phyloP scores from a whole-genome alignment of 2,797 vertebrate species.

The Etheostoma nigrum region DNA sequence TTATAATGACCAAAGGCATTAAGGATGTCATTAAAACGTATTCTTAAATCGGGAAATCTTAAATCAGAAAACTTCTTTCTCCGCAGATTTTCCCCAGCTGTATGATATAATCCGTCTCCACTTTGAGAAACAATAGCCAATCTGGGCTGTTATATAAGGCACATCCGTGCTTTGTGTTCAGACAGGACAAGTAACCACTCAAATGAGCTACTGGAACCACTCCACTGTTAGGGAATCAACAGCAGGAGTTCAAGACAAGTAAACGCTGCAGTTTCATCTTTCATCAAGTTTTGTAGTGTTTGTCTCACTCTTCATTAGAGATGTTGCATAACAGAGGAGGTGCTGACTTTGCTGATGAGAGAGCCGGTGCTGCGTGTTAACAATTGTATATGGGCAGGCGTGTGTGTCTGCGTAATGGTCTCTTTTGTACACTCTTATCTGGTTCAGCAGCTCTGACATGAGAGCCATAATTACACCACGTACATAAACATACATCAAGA shows the following conservation, averaged over 20 bases:
- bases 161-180: constrained; percentile 78
- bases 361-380: constrained; percentile 19
- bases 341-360: constrained; percentile 63
- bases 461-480: constrained; percentile 4
- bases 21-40: constrained; percentile 43
- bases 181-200: constrained; percentile 69
- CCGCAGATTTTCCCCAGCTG: constrained; percentile 52
- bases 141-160: constrained; percentile 75
- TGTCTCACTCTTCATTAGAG: constrained; percentile 62
- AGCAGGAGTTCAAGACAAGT: constrained; percentile 65
- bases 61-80: constrained; percentile 47
- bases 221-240: constrained; percentile 63
- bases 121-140: constrained; percentile 76
- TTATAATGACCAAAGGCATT: constrained; percentile 34
- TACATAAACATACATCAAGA: background rate
- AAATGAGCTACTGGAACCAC: constrained; percentile 65
- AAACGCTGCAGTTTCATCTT: constrained; percentile 67
- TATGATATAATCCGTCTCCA: constrained; percentile 68
- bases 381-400: constrained; percentile 15
- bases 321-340: constrained; percentile 68
- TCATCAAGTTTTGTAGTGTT: constrained; percentile 69
- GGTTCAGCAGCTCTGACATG: constrained; percentile 6
- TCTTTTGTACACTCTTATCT: constrained; percentile 12
- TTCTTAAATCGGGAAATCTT: constrained; percentile 38
- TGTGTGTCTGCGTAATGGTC: constrained; percentile 14